Base-by-base conservation (phyloP, 2,888 invertebrate species). In the Melipona beecheii region DNA sequence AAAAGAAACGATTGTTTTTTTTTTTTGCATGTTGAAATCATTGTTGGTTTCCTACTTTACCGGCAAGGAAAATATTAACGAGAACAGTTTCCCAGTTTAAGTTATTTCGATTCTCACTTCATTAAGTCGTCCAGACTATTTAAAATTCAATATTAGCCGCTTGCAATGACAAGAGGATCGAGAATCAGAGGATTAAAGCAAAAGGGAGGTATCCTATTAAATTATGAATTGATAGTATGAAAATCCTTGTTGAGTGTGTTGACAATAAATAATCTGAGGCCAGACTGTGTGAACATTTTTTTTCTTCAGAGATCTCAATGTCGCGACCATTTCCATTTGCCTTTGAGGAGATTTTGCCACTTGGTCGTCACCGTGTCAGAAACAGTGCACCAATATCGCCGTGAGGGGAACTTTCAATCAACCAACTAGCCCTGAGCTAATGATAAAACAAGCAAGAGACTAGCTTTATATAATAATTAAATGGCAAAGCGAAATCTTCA, bases 341-440 rank as follows among this genome's bases (percentile, higher is more conserved):
- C n/a, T 31, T 49, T 27, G 27, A 62, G 60, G 19, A 4, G 54
- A 54, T 49, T 43, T 79, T 64, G 43, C n/a, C 15, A 56, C 65
- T 52, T 58, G 65, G 54, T 80, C 43, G 27, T 31, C 36, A 19
- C 52, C 17, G 4, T 52, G 70, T 80, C 75, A 70, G 56, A 58
- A 27, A 27, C 65, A 75, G 64, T 24, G 31, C 31, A 21, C 43
- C 58, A 43, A 66, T 54, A 60, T 60, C 19, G 54, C 71, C 76
- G 52, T 50, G 9, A 36, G 76, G 43, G 52, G 21, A 58, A 71
- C 71, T 76, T 80, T 76, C 66, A 71, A 80, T 80, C 62, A 76
- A 27, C 56, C 24, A 27, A 21, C 6, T 9, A 52, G 15, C 9
- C 64, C 17, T 31, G 49, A 27, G n/a, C 62, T 19, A n/a, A 36